A percentile compares a stretch with the other conserved stretches of the same genome.
phyloP scores from a whole-genome alignment of 2,888 invertebrate species.

The Chrysolina americana region DNA sequence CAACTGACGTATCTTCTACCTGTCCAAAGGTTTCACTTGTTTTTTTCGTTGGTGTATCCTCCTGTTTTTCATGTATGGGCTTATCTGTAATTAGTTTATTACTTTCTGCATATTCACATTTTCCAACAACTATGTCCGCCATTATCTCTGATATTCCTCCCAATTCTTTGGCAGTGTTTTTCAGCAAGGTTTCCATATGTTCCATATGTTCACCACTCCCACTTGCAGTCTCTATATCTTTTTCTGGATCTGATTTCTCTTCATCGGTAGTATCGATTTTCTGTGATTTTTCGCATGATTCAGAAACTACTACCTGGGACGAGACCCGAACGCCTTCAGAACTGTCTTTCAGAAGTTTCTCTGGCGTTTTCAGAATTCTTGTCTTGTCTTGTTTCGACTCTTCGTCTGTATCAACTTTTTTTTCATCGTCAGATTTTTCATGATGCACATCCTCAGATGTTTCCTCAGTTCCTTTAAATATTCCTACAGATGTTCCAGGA shows the following conservation, averaged over 20 bases:
- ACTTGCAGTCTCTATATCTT: background rate
- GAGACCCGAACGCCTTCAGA: background rate
- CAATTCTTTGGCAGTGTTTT: conserved; percentile 35
- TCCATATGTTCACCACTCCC: background rate
- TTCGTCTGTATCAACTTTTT: background rate
- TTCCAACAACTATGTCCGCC: conserved; percentile 34
- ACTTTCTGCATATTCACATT: conserved; percentile 23
- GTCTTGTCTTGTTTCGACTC: background rate
- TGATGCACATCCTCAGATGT: background rate
- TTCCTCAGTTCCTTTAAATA: background rate
- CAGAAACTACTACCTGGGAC: background rate
- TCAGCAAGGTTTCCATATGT: conserved; percentile 21
- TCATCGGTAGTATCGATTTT: background rate
- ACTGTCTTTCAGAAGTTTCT: background rate
- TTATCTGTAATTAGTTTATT: background rate
- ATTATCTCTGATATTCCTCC: conserved; percentile 34
- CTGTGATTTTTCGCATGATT: background rate
- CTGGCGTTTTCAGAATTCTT: background rate
- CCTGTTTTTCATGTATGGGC: background rate
- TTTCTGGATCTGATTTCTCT: conserved; percentile 1
- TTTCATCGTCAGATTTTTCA: background rate
- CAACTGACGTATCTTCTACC: no score
- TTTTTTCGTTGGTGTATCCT: no score
- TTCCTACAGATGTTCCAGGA: no score
- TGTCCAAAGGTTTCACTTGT: no score